These are phyloP conservation scores for Pyrocephalus nanus DNA, from an alignment of 2,797 vertebrate species.

Conservation along the genomic window DNA sequence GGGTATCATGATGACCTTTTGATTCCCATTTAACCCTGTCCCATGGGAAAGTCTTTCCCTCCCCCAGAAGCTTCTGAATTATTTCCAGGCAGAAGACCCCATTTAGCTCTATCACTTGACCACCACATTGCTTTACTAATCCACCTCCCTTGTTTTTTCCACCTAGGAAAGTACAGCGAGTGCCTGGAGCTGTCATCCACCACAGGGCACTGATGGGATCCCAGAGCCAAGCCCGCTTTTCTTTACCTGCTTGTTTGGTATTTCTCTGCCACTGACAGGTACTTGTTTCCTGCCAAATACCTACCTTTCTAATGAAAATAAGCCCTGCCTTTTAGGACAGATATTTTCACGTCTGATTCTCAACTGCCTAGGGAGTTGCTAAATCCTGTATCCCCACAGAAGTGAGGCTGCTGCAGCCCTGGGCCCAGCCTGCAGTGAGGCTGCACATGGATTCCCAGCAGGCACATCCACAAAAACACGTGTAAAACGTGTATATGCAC, in stretches of 20 bases:
- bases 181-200: not conserved
- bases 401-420: not conserved
- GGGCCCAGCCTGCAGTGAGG: not conserved
- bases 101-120: conserved; percentile 8
- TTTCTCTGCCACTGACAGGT: not conserved
- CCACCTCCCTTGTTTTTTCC: not conserved
- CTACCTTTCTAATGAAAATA: not conserved
- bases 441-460: not conserved
- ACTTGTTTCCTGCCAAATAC: not conserved
- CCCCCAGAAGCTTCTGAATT: not conserved
- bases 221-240: not conserved
- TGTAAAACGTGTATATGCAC: rapidly evolving
- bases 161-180: not conserved
- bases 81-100: not conserved
- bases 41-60: not conserved
- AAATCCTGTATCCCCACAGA: not conserved
- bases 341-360: not conserved
- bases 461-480: not conserved
- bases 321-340: not conserved
- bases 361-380: not conserved
- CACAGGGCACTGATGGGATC: not conserved
- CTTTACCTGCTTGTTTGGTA: not conserved
- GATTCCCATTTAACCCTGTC: not conserved
- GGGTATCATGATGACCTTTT: not conserved
- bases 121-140: not conserved